Evolutionary conservation across 1,140 invertebrate genomes (phyloP).

Genomic region (Lepidurus couesii): DNA sequence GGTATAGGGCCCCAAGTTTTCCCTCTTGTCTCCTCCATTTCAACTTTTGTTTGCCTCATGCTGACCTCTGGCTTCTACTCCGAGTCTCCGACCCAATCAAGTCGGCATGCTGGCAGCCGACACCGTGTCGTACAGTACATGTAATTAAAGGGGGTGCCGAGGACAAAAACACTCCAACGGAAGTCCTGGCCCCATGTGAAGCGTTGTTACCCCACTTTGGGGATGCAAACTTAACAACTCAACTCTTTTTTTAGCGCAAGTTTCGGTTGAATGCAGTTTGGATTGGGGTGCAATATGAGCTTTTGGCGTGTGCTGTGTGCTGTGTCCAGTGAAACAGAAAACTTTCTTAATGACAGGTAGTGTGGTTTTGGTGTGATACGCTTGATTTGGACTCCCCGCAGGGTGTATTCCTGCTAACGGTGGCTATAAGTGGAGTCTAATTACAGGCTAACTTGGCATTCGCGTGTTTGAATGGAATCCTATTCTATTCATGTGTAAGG

Average conservation of each 20-base stretch:
- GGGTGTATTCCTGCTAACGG: background rate
- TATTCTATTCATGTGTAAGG: background rate
- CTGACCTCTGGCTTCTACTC: background rate
- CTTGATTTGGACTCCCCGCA: background rate
- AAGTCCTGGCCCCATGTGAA: background rate
- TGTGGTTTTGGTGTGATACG: constrained; percentile 8
- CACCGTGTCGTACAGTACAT: background rate
- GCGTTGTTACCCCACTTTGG: background rate
- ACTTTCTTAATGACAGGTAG: background rate
- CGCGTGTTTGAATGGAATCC: background rate
- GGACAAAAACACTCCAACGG: background rate
- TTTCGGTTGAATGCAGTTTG: background rate
- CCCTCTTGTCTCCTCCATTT: background rate
- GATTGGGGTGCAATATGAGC: background rate
- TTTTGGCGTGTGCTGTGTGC: background rate
- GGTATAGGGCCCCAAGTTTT: background rate
- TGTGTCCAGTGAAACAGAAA: background rate
- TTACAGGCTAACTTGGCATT: background rate
- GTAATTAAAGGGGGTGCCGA: background rate
- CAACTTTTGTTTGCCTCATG: background rate
- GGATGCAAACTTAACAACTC: background rate
- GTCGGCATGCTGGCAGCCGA: background rate
- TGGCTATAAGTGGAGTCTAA: background rate
- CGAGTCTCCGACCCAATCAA: background rate
- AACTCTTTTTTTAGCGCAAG: background rate